Evolutionary conservation across 1,140 invertebrate genomes (phyloP).

Genomic region (Lepidotrigona ventralis): DNA sequence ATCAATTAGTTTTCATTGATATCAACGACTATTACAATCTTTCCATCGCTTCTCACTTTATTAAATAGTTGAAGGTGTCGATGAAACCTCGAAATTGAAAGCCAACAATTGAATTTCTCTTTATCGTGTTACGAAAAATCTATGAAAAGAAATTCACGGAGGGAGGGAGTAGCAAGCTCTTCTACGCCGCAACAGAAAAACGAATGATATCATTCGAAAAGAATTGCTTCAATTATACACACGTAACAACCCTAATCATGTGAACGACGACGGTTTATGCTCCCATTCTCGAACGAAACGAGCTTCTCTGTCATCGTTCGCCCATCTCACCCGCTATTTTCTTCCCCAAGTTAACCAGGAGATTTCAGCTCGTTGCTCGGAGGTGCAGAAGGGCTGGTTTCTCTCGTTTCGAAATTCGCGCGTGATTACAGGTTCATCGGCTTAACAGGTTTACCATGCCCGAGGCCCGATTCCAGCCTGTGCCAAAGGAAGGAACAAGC

Average conservation of each 20-base stretch:
- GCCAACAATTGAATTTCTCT: too few species aligned
- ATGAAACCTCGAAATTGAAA: too few species aligned
- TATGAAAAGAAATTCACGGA: too few species aligned
- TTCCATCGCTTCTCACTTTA: too few species aligned
- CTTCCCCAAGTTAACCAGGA: conserved; percentile 26
- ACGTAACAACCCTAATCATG: not conserved
- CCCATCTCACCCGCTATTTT: not conserved
- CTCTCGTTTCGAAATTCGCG: conserved; percentile 48
- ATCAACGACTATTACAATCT: too few species aligned
- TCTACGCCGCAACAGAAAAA: too few species aligned
- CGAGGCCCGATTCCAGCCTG: conserved; percentile 34
- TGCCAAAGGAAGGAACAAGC: conserved; percentile 12
- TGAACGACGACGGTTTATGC: not conserved
- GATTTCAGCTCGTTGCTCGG: conserved; percentile 27
- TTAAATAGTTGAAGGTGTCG: too few species aligned
- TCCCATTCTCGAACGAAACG: not conserved
- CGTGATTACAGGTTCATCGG: conserved; percentile 53
- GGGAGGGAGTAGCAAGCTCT: too few species aligned
- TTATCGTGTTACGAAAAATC: too few species aligned
- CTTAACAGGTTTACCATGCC: conserved; percentile 47
- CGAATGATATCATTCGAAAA: not conserved
- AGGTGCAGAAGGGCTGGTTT: conserved; percentile 45
- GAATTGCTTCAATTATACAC: not conserved
- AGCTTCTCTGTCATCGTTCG: conserved; percentile 14
- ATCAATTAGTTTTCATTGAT: too few species aligned